Evolutionary conservation across 2,888 invertebrate genomes (phyloP).

Genomic region (Chrysopilus asiliformis): DNA sequence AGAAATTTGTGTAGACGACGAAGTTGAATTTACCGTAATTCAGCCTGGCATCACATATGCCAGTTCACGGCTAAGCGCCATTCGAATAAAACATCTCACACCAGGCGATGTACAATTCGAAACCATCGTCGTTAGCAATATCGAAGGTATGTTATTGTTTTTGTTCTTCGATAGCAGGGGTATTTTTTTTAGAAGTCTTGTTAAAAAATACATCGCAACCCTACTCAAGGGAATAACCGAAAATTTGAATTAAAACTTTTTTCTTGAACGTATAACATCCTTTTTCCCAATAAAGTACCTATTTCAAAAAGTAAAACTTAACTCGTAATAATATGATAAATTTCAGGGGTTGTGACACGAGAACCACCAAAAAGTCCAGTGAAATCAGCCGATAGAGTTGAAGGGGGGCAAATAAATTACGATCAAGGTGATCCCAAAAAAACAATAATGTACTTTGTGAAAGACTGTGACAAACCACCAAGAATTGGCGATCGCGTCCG

Average conservation of each 20-base stretch:
- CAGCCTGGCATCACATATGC: constrained; percentile 67
- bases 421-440: constrained; percentile 66
- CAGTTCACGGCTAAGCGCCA: constrained; percentile 73
- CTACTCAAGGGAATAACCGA: background rate
- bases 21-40: constrained; percentile 84
- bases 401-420: constrained; percentile 61
- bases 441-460: constrained; percentile 68
- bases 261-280: background rate
- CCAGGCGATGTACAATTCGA: constrained; percentile 80
- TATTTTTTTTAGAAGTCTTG: too few relatives aligned
- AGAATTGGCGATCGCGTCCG: constrained; percentile 78
- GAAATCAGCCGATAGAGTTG: constrained; percentile 41
- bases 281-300: background rate
- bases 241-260: too few relatives aligned
- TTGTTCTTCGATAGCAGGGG: too few relatives aligned
- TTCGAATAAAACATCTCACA: constrained; percentile 78
- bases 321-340: background rate
- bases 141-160: constrained; percentile 41
- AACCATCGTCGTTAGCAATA: constrained; percentile 58
- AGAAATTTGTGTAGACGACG: constrained; percentile 57
- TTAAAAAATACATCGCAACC: too few relatives aligned
- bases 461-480: constrained; percentile 78
- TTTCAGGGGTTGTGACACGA: constrained; percentile 33
- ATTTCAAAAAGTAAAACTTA: background rate
- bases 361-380: constrained; percentile 40